Percentiles rank a stretch among this genome's conserved stretches.
Evolutionary conservation across 2,888 invertebrate genomes (phyloP).

Genomic region (Sesamia inferens): DNA sequence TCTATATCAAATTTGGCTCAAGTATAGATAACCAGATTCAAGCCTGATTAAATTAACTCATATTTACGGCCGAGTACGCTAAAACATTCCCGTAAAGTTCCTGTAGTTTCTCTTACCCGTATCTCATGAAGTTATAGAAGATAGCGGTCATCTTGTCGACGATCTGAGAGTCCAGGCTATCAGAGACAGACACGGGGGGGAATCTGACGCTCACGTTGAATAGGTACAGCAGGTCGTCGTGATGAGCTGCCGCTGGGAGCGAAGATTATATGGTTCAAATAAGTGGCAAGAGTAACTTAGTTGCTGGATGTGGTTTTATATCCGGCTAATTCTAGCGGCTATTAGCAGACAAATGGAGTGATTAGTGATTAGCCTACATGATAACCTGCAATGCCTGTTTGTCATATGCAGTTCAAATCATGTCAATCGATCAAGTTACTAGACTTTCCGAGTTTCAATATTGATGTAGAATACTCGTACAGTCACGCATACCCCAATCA

Average conservation of each 20-base stretch:
- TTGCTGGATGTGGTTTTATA: background rate
- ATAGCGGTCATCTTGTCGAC: conserved; percentile 81
- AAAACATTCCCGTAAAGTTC: background rate
- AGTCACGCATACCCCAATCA: background rate
- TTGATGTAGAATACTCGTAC: background rate
- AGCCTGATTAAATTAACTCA: background rate
- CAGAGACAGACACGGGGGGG: conserved; percentile 66
- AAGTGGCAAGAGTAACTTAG: background rate
- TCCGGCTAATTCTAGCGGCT: background rate
- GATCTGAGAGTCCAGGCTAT: conserved; percentile 75
- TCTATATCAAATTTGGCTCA: no score
- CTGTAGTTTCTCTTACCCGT: conserved; percentile 69
- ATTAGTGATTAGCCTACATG: background rate
- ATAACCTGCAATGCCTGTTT: background rate
- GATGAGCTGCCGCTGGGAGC: conserved; percentile 79
- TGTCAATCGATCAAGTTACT: no score
- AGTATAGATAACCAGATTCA: no score
- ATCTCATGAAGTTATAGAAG: conserved; percentile 84
- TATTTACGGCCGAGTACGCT: background rate
- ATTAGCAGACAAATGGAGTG: no score
- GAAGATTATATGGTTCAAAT: background rate
- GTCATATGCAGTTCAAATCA: background rate
- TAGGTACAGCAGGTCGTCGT: conserved; percentile 88
- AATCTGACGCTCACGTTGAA: conserved; percentile 79
- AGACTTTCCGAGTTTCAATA: no score